A percentile compares a stretch with the other conserved stretches of the same genome.
Conservation (phyloP, 2,797 vertebrate species). For the Aselliscus stoliczkanus region DNA sequence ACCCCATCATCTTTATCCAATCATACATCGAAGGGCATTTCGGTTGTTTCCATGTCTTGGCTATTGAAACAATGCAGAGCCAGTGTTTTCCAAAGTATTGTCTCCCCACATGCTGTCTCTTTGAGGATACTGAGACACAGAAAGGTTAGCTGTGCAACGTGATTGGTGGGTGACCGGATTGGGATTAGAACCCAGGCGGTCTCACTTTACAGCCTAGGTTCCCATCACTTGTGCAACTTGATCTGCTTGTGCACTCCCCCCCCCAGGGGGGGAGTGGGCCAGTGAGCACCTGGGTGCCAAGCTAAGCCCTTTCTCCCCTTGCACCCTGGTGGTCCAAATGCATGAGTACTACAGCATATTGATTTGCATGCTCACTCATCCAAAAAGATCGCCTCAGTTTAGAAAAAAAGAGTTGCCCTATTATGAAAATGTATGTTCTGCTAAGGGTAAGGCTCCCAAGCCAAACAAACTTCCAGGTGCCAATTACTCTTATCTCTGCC, state of each 20-base stretch:
- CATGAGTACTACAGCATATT: background rate
- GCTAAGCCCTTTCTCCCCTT: background rate
- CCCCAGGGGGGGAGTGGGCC: background rate
- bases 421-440: constrained; percentile 31
- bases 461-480: constrained; percentile 54
- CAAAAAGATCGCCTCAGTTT: constrained; percentile 27
- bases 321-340: background rate
- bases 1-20: background rate
- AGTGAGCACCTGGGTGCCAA: background rate
- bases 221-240: background rate
- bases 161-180: background rate
- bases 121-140: background rate
- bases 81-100: background rate
- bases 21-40: background rate
- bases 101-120: background rate
- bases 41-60: background rate
- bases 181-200: background rate
- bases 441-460: constrained; percentile 38
- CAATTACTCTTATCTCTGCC: constrained; percentile 58
- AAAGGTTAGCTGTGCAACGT: background rate
- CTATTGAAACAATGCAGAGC: background rate
- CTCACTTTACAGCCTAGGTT: background rate
- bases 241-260: background rate
- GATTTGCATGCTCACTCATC: background rate
- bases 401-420: background rate